Conservation (phyloP, 2,797 vertebrate genomes). For the Tenualosa ilisha region DNA sequence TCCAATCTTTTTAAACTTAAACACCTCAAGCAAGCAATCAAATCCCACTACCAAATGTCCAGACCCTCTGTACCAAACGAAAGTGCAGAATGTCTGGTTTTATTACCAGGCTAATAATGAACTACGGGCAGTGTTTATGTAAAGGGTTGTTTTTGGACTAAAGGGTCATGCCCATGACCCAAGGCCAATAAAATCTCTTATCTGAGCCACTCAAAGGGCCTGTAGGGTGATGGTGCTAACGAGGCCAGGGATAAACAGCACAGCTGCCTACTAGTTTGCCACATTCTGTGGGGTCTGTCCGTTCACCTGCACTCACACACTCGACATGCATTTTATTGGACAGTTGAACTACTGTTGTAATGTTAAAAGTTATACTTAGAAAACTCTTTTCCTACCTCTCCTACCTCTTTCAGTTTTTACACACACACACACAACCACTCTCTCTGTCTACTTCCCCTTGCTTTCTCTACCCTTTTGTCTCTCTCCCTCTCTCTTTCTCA, state of each 20-base stretch:
- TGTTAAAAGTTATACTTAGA: background rate
- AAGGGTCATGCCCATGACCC: background rate
- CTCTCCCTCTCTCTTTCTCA: background rate
- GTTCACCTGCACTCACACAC: background rate
- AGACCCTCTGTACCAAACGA: too few species aligned
- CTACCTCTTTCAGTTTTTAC: background rate
- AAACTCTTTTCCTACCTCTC: background rate
- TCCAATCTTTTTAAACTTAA: too few species aligned
- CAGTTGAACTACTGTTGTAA: conserved; percentile 25
- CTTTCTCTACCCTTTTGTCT: background rate
- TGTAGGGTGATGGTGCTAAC: conserved; percentile 33
- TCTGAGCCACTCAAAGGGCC: background rate
- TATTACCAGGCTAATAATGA: too few species aligned
- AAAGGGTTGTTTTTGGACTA: background rate
- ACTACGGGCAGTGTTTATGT: background rate
- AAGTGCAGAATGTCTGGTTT: too few species aligned
- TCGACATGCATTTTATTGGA: conserved; percentile 29
- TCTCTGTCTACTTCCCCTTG: background rate
- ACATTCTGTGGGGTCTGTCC: conserved; percentile 22
- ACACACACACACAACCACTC: background rate
- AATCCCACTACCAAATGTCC: too few species aligned
- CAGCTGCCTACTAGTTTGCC: conserved; percentile 33
- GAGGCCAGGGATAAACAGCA: conserved; percentile 43
- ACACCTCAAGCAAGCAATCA: too few species aligned
- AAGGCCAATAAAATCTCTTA: background rate